Base-by-base conservation (phyloP, 2,113 vertebrate species). In the Pholis gunnellus region DNA sequence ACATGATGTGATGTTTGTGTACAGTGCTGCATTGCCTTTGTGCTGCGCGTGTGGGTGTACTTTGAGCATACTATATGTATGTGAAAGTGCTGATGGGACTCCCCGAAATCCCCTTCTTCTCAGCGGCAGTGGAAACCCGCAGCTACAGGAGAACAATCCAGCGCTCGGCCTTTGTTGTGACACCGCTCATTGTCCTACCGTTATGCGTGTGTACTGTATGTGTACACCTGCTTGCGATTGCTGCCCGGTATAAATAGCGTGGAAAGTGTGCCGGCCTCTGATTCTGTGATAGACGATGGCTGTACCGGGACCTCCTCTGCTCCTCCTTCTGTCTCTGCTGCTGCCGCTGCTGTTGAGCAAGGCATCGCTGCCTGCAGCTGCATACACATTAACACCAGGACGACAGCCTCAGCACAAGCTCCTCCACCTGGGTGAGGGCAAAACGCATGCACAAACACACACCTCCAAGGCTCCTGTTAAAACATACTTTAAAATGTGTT, bases 71-170 rank as follows among this genome's bases (percentile, higher is more conserved):
- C 66, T 87, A 63, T 85, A 63, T 90, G 88, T 78, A 75, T 87
- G 80, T 88, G 83, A 94, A 92, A 83, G 77, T 94, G 93, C 95
- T 95, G 95, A 94, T 61, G 2, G 87, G 79, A 91, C 87, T 85
- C 85, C 90, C 75, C 72, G 61, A 81, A 92, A 87, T 90, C 31
- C 17, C 54, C 74, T 81, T 85, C 85, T 84, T 86, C 78, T 83
- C 87, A 88, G 88, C 71, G n/a, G 72, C 83, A 83, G 88, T 90
- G 52, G 85, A 94, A 93, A 89, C 76, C 89, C 78, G 77, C 44
- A 82, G 40, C 61, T 76, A 75, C 78, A 86, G 80, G 84, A 93
- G 95, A 96, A 93, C 85, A 90, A 88, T 95, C 94, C 88, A 91
- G 94, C 38, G 74, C 70, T 75, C 65, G 10, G 85, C 79, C 75